These are phyloP conservation scores for Cosmopolites sordidus DNA, from an alignment of 2,888 invertebrate genomes.

Conservation along the genomic window DNA sequence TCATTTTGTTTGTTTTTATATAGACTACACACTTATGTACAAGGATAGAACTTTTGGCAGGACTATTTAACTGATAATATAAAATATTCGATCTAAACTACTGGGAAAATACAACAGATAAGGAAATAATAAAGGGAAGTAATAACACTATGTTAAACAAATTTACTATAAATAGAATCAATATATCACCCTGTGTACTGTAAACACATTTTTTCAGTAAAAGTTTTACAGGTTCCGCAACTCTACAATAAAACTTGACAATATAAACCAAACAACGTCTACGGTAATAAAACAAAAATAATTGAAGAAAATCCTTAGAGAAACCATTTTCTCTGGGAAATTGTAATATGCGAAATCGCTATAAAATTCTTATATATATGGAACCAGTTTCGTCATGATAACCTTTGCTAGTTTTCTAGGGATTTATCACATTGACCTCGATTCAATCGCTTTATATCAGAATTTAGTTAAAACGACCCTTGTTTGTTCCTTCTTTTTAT, in stretches of 20 bases:
- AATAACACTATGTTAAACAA: no score
- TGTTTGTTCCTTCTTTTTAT: no score
- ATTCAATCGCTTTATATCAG: constrained; percentile 7
- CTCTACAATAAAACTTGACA: constrained; percentile 8
- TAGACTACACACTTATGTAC: no score
- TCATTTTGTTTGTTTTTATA: no score
- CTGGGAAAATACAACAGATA: no score
- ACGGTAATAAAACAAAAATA: constrained; percentile 15
- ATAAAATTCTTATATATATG: constrained; percentile 17
- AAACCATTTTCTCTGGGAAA: constrained; percentile 13
- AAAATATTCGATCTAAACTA: no score
- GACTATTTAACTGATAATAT: no score
- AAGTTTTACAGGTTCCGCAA: constrained; percentile 4
- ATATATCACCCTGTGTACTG: constrained; percentile 1
- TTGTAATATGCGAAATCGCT: constrained; percentile 17
- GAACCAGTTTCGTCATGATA: constrained; percentile 14
- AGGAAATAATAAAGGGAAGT: no score
- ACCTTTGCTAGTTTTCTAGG: constrained; percentile 9
- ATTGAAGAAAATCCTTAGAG: constrained; percentile 15
- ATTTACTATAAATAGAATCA: no score
- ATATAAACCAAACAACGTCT: constrained; percentile 13
- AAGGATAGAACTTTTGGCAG: no score
- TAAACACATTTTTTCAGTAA: constrained; percentile 7
- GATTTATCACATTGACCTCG: constrained; percentile 12
- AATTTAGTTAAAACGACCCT: no score